Conservation (phyloP, 2,113 vertebrate genomes). For the Ailurus styani region DNA sequence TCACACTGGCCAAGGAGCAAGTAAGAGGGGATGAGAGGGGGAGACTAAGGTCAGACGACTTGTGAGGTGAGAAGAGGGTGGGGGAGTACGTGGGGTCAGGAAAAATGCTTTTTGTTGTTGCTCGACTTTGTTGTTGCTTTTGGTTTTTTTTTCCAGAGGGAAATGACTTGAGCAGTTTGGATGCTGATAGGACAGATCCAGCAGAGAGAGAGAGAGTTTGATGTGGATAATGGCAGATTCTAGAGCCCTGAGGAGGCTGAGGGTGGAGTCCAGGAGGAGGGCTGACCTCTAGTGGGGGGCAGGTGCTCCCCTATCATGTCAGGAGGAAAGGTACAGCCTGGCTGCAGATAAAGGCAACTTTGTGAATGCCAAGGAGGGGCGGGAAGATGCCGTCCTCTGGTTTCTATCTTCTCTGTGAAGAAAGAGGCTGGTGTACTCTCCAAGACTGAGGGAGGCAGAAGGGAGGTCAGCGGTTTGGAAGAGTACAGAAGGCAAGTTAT, state of each 20-base stretch:
- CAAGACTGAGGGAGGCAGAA: not conserved
- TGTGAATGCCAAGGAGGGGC: not conserved
- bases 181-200: not conserved
- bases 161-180: not conserved
- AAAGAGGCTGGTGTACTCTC: not conserved
- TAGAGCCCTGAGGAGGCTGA: not conserved
- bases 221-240: not conserved
- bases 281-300: not conserved
- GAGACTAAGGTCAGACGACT: not conserved
- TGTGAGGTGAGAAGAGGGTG: not conserved
- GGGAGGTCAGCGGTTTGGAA: not conserved
- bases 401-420: not conserved
- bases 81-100: not conserved
- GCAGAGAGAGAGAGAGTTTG: not conserved
- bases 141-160: not conserved
- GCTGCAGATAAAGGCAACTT: not conserved
- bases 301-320: accelerated
- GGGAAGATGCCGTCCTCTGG: not conserved
- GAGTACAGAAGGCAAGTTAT: not conserved
- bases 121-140: not conserved
- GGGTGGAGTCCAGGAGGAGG: not conserved
- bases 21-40: not conserved
- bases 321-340: not conserved
- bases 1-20: too few species aligned
- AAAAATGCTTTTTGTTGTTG: not conserved